These are phyloP conservation scores for Bacillus rossius DNA, from an alignment of 1,140 invertebrate species.

Conservation along the genomic window DNA sequence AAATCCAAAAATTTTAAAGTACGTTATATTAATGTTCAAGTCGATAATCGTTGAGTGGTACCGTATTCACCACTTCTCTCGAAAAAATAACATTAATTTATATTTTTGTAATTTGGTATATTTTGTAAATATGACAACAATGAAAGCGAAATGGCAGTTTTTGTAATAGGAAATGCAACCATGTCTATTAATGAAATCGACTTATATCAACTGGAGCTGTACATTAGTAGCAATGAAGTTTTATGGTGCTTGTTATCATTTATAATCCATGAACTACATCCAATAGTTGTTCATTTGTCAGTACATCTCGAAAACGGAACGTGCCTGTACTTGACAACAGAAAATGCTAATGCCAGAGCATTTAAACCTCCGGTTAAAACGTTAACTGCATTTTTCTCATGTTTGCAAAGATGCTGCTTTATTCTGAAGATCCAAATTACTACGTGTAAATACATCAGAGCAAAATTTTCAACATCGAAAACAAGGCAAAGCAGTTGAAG, in stretches of 20 bases:
- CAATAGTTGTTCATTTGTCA: constrained; percentile 8
- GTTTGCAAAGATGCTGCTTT: constrained; percentile 38
- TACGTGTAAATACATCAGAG: constrained; percentile 34
- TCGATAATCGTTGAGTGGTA: constrained; percentile 36
- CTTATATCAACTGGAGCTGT: constrained; percentile 37
- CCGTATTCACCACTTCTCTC: constrained; percentile 35
- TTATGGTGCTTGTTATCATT: constrained; percentile 29
- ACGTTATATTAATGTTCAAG: constrained; percentile 13
- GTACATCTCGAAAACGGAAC: constrained; percentile 34
- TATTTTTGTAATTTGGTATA: constrained; percentile 30
- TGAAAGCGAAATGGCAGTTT: constrained; percentile 28
- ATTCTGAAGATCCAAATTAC: constrained; percentile 37
- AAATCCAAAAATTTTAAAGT: constrained; percentile 7
- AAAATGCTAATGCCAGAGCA: constrained; percentile 18
- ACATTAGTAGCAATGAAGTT: constrained; percentile 41
- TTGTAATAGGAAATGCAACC: constrained; percentile 21
- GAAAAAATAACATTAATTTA: constrained; percentile 22
- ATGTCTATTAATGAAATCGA: constrained; percentile 28
- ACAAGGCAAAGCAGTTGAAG: constrained; percentile 25
- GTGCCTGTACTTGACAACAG: constrained; percentile 30
- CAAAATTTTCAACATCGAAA: constrained; percentile 24
- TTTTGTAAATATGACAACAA: constrained; percentile 36
- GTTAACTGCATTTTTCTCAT: constrained; percentile 33
- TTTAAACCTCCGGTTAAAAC: constrained; percentile 23
- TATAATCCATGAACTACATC: constrained; percentile 6